These are phyloP conservation scores for Panthera tigris DNA, from an alignment of 2,113 vertebrate genomes.

Conservation along the genomic window DNA sequence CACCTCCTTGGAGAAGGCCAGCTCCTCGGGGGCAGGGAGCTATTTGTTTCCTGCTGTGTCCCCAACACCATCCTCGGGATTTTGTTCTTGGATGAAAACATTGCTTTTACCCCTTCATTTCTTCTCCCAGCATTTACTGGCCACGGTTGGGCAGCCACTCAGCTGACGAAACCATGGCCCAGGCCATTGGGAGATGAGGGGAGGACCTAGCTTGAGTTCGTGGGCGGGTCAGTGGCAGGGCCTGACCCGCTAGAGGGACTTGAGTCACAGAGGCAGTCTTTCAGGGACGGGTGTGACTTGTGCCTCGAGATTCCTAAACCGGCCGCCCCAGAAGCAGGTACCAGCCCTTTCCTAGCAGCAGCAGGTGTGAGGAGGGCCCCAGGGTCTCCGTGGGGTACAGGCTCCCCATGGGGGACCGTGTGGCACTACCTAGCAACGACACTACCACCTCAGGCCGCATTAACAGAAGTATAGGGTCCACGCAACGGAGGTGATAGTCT, in stretches of 20 bases:
- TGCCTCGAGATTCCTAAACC: fast-evolving
- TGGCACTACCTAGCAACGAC: neutral
- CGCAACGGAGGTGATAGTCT: neutral
- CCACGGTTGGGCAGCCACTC: neutral
- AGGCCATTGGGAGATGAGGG: fast-evolving
- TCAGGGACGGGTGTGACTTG: fast-evolving
- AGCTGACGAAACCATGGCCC: fast-evolving
- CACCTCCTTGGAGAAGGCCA: fast-evolving
- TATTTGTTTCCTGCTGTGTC: neutral
- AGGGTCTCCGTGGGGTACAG: neutral
- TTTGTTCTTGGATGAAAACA: fast-evolving
- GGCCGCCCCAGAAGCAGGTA: neutral
- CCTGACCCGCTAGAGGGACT: neutral
- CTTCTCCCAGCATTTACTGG: neutral
- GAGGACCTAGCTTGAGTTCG: neutral
- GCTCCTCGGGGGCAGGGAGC: neutral
- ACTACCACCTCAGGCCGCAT: neutral
- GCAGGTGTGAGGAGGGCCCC: neutral
- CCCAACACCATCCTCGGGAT: neutral
- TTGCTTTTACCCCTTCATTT: fast-evolving
- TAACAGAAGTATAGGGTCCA: neutral
- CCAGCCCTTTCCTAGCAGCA: neutral
- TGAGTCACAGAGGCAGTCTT: neutral
- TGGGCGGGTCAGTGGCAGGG: fast-evolving
- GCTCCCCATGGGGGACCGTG: neutral